Evolutionary conservation across 2,113 vertebrate species (phyloP), one percentile per base, ranked within the genome.

Genomic region (Paratilapia polleni): DNA sequence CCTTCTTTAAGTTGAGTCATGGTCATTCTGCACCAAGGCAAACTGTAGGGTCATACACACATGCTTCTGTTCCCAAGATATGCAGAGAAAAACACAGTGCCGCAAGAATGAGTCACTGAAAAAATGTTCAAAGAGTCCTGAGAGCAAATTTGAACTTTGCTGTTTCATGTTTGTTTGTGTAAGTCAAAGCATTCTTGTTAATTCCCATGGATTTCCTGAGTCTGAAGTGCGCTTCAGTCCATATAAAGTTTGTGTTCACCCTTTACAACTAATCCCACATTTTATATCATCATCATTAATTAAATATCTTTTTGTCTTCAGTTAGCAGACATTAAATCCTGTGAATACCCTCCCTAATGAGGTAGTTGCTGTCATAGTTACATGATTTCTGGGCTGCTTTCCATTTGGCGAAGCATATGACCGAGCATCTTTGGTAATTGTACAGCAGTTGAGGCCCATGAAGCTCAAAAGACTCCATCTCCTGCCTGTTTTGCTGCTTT

Each of bases 331-430:
- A 83, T 89, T 89, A 89, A 90, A 89, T 84, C 86, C 80, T 61
- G 49, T 31, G 31, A 89, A 83, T 66, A 82, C 85, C 38, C 56
- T 70, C 9, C 43, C 28, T 91, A 91, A 94, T 90, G 83, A 93
- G 87, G 62, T 77, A 31, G 80, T 60, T 47, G 79, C 87, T 87
- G 80, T 79, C 88, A 89, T 85, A 91, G 86, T 87, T 90, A 63
- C 82, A 83, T 88, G 77, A 84, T 88, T 92, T 92, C 87, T 91
- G 88, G 92, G 91, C 90, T 81, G 57, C 41, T 79, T 75, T 92
- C 90, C 92, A 94, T 92, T 89, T 94, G 94, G 92, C 84, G 82
- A 47, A 10, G 5, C 64, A 60, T 87, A 41, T 86, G 73, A 92
- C 79, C 2, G 57, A 89, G 75, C 76, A 70, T 87, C 81, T 85